Base-by-base conservation (phyloP, 1,140 invertebrate species). In the Medauroidea extradentata region DNA sequence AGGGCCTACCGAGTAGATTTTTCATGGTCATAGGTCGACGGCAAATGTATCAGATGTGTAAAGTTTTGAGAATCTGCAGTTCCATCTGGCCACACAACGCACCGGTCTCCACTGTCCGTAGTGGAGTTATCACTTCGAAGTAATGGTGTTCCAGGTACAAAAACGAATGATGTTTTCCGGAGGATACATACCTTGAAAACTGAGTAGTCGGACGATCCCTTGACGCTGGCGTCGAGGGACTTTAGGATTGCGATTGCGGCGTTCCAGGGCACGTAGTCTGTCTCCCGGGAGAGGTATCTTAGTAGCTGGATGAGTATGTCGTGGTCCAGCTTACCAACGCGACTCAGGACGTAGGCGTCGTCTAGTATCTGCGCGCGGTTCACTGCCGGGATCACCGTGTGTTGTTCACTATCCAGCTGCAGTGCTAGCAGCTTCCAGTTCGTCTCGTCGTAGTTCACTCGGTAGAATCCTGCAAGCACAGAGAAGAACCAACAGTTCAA, bases 361-460 rank as follows among this genome's bases (percentile, higher is more conserved):
- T 91, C 85, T 2, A 93, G 73, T 1, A 93, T 72, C 70, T 92
- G 89, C 1, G 86, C 89, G 54, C 89, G 77, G 74, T 91, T 93
- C 0, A 83, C 71, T 21, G 80, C 73, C 64, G 86, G 79, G 52
- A 93, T 88, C 1, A 64, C 67, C 1, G 69, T 69, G 61, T 77
- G 78, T 8, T 79, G 60, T 2, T 70, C 62, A 21, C 65, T 63
- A 34, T 72, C 74, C 13, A 85, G 64, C 11, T 75, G 75, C 14
- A 65, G 53, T 7, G 67, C 77, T 13, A 85, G 71, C 1, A 79
- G 69, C 18, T 74, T 61, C 82, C 83, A 86, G 64, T 84, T 85
- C 0, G 65, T 62, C 1, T 66, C 23, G 58, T 85, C 83, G 53
- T 86, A 86, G 63, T 83, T 83, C 0, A 85, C 76, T 58, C 82